phyloP scores from a whole-genome alignment of 2,797 vertebrate species.

The Rhinichthys osculus region DNA sequence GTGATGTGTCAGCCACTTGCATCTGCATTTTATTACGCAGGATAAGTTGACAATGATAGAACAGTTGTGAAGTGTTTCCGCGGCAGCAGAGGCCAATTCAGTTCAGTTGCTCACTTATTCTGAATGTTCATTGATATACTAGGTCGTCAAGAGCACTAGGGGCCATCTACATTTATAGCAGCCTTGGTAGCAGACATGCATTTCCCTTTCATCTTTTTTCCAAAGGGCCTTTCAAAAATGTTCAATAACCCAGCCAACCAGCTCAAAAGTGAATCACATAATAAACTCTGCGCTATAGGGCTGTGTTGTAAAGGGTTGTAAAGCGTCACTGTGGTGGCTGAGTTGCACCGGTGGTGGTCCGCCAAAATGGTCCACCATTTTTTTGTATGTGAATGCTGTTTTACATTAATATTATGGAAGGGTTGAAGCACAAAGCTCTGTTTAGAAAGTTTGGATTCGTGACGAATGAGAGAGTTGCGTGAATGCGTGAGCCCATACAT shows the following conservation, averaged over 20 bases:
- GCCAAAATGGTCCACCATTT: too few species aligned
- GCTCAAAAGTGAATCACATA: not conserved
- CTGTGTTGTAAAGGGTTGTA: too few species aligned
- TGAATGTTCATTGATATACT: not conserved
- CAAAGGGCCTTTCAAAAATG: not conserved
- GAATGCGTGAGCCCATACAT: too few species aligned
- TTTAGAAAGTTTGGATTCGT: too few species aligned
- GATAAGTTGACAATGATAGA: not conserved
- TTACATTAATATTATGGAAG: too few species aligned
- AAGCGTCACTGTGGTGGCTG: too few species aligned
- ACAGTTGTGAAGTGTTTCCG: not conserved
- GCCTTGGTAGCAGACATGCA: not conserved
- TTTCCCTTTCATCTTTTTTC: not conserved
- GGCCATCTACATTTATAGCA: not conserved
- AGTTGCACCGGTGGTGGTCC: too few species aligned
- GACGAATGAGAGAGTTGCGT: too few species aligned
- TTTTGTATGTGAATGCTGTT: too few species aligned
- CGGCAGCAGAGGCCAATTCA: not conserved
- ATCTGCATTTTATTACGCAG: slow-evolving; percentile 21
- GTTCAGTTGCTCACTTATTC: not conserved
- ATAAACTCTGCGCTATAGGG: too few species aligned
- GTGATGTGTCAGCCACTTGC: slow-evolving; percentile 12
- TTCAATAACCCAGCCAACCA: not conserved
- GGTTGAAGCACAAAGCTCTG: too few species aligned
- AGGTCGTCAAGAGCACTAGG: not conserved